Evolutionary conservation across 2,113 vertebrate genomes (phyloP).

Genomic region (Rhea americana): DNA sequence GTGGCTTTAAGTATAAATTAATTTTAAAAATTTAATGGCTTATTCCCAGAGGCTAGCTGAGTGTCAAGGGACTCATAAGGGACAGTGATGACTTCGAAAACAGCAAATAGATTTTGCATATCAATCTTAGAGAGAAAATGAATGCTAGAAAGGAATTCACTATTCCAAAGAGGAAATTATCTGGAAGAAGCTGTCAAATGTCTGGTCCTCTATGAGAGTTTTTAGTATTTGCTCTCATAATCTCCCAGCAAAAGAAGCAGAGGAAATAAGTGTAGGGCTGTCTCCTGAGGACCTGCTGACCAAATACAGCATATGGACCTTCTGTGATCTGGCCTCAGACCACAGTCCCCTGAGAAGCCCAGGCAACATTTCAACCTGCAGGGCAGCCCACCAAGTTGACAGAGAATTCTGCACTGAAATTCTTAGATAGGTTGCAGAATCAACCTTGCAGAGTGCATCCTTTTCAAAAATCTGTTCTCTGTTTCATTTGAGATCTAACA

Average conservation of each 20-base stretch:
- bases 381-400: not conserved
- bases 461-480: constrained; percentile 39
- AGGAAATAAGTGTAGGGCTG: not conserved
- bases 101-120: not conserved
- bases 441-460: not conserved
- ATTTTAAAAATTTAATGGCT: not conserved
- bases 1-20: not conserved
- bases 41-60: not conserved
- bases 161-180: not conserved
- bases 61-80: not conserved
- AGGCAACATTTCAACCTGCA: constrained; percentile 22
- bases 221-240: not conserved
- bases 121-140: not conserved
- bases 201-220: not conserved
- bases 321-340: constrained; percentile 19
- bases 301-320: not conserved
- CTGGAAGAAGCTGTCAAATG: not conserved
- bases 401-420: not conserved
- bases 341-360: not conserved
- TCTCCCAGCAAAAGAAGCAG: not conserved
- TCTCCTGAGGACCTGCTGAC: not conserved
- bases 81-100: not conserved
- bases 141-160: not conserved
- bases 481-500: constrained; percentile 3
- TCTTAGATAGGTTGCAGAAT: not conserved